Percentiles rank a stretch among this genome's conserved stretches.
Evolutionary conservation across 2,888 invertebrate genomes (phyloP).

Genomic region (Fragum fragum): DNA sequence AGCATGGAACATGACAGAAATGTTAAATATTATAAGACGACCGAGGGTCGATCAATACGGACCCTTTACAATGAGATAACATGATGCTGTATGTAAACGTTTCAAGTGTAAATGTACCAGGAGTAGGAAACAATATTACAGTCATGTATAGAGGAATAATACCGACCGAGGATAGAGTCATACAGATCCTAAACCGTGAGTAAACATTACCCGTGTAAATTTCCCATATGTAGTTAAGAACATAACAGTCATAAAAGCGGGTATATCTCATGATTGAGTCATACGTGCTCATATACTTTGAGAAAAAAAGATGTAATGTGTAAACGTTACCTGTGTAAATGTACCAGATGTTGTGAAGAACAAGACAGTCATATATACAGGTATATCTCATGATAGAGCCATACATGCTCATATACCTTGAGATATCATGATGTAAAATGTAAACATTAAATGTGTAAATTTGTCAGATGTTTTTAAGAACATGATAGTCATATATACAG

Average conservation of each 20-base stretch:
- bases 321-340: constrained; percentile 74
- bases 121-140: constrained; percentile 88
- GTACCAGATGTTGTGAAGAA: constrained; percentile 85
- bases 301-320: constrained; percentile 88
- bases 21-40: constrained; percentile 98
- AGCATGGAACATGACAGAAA: constrained; percentile 88
- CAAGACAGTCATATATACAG: constrained; percentile 95
- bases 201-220: constrained; percentile 73
- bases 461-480: constrained; percentile 85
- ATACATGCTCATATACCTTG: too few species aligned
- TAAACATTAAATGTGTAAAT: constrained; percentile 76
- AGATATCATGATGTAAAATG: too few species aligned
- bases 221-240: too few species aligned
- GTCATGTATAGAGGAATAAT: constrained; percentile 98
- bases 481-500: constrained; percentile 95
- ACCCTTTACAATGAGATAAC: too few species aligned
- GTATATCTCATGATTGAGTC: too few species aligned
- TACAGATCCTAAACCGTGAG: constrained; percentile 84
- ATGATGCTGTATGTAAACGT: too few species aligned
- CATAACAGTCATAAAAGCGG: too few species aligned
- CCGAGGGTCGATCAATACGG: too few species aligned
- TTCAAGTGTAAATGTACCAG: constrained; percentile 82
- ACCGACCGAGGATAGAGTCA: constrained; percentile 98
- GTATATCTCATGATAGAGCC: constrained; percentile 99
- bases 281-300: too few species aligned